A percentile compares a stretch with the other conserved stretches of the same genome.
Conservation (phyloP, 2,888 invertebrate genomes). For the Pimpla rufipes region DNA sequence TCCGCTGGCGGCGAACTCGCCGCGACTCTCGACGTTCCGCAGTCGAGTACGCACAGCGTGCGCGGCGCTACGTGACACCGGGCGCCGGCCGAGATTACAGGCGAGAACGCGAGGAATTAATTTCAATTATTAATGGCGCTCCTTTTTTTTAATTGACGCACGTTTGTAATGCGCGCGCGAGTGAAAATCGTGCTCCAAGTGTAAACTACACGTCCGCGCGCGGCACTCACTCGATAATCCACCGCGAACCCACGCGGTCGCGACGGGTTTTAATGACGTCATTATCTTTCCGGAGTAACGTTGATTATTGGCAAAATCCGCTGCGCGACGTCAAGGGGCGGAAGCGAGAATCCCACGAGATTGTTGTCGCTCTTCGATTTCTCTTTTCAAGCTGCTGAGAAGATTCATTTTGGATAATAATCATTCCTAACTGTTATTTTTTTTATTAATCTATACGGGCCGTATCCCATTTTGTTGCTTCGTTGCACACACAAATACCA, state of each 20-base stretch:
- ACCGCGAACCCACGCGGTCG: slow-evolving; percentile 34
- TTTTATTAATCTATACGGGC: no score
- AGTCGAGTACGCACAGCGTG: slow-evolving; percentile 13
- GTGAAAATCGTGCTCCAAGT: slow-evolving; percentile 52
- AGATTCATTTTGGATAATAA: no score
- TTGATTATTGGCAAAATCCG: slow-evolving; percentile 62
- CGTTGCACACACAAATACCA: no score
- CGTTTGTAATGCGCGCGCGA: slow-evolving; percentile 43
- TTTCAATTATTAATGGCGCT: slow-evolving; percentile 62
- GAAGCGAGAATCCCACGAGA: neutral
- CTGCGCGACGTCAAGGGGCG: slow-evolving; percentile 5
- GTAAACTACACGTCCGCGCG: slow-evolving; percentile 11
- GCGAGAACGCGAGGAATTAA: slow-evolving; percentile 56
- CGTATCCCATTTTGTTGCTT: no score
- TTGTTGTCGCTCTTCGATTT: neutral
- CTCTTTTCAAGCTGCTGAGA: no score
- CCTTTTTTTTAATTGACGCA: slow-evolving; percentile 65
- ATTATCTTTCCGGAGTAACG: slow-evolving; percentile 56
- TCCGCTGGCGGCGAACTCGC: slow-evolving; percentile 31
- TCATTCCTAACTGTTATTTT: no score
- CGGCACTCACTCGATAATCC: slow-evolving; percentile 48
- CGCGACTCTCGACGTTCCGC: slow-evolving; percentile 38
- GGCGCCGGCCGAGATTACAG: slow-evolving; percentile 47
- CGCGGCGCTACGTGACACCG: neutral
- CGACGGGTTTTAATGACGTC: slow-evolving; percentile 66